These are phyloP conservation scores for Drosophila subsilvestris DNA, from an alignment of 2,888 invertebrate genomes.

Conservation along the genomic window DNA sequence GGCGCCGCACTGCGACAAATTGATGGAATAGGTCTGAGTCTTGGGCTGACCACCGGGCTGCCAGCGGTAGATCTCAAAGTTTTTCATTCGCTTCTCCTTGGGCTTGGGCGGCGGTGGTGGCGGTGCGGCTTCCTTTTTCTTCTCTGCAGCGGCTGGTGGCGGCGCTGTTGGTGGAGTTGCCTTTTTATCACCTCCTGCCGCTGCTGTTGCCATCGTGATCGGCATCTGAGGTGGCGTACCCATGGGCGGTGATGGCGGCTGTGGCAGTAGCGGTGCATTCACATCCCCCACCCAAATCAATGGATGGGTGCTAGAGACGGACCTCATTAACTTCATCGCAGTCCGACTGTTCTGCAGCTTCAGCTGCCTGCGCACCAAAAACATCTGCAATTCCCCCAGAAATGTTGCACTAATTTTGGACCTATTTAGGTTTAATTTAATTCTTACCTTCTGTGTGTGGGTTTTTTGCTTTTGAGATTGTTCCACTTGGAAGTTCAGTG, in stretches of 20 bases:
- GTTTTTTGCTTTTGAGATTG: not conserved
- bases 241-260: too few species aligned
- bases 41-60: slow-evolving; percentile 93
- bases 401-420: not conserved
- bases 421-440: not conserved
- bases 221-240: not conserved
- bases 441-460: not conserved
- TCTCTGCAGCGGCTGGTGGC: not conserved
- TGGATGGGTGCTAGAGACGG: not conserved
- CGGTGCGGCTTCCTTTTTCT: not conserved
- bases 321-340: not conserved
- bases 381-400: not conserved
- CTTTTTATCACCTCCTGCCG: not conserved
- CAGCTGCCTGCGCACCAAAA: slow-evolving; percentile 14
- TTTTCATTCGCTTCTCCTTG: slow-evolving; percentile 86
- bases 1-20: slow-evolving; percentile 94
- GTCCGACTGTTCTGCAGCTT: not conserved
- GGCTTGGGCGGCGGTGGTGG: not conserved
- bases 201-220: not conserved
- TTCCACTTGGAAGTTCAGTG: not conserved
- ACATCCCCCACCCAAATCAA: not conserved
- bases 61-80: slow-evolving; percentile 93
- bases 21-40: slow-evolving; percentile 87
- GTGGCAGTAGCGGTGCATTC: not conserved
- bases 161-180: not conserved